Base-by-base conservation (phyloP, 2,113 vertebrate species). In the Oryzias woworae region DNA sequence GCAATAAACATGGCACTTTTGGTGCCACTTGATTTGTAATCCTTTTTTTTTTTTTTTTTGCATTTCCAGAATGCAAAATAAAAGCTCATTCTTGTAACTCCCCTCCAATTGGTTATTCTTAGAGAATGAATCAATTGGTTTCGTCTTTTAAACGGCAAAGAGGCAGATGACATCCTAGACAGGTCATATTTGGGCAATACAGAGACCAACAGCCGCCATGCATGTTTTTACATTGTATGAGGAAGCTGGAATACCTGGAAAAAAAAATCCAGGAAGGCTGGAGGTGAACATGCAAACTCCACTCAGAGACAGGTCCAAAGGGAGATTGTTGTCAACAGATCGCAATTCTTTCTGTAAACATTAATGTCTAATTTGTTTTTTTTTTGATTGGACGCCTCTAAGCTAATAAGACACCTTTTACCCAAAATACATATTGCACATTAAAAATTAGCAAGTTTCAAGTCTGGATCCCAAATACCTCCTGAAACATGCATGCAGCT, bases 401-500 rank as follows among this genome's bases (percentile, higher is more conserved):
- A 36, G 26, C 28, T 58, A 58, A 58, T 1, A n/a, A 45, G 44
- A 70, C 44, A 63, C 42, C 41, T 70, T 53, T 67, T 46, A 49
- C 65, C 50, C 49, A 53, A 61, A 52, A 26, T 65, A 73, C 26
- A 81, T 82, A 87, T 77, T 88, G 80, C 71, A 83, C 77, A 59
- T 80, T 58, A 24, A 41, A 63, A 74, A 55, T 66, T 45, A 52
- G 36, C 60, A 73, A 48, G 49, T 64, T 80, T 87, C 78, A 86
- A 84, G 77, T 81, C 69, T 79, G 69, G 74, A 69, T 81, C 73
- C 48, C 53, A 77, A 85, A 78, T 70, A 81, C 57, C 66, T 49
- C 23, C 45, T 79, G 58, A 76, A 65, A 58, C 50, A 59, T 69
- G 66, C 74, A 76, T 58, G 58, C 60, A 85, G 80, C 78, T 82